These are phyloP conservation scores for Myotis davidii DNA, from an alignment of 2,113 vertebrate genomes.

Conservation along the genomic window DNA sequence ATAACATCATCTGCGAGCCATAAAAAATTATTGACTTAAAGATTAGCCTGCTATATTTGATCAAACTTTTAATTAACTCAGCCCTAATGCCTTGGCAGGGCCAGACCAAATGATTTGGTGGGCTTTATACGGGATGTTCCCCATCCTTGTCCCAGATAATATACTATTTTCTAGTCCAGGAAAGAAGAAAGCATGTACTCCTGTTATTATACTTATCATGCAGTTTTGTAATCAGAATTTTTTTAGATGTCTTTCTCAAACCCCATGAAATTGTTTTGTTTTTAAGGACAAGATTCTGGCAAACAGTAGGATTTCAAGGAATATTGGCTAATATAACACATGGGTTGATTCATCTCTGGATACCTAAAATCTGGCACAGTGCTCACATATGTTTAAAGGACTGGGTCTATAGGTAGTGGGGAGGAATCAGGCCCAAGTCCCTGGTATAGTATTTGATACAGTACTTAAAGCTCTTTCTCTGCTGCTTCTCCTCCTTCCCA, in stretches of 20 bases:
- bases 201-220: neutral
- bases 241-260: neutral
- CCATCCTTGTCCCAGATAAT: neutral
- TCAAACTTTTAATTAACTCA: too few species aligned
- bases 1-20: too few species aligned
- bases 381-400: neutral
- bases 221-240: neutral
- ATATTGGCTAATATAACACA: neutral
- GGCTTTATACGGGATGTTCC: too few species aligned
- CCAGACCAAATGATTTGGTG: too few species aligned
- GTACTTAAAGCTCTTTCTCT: neutral
- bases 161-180: neutral
- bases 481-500: neutral
- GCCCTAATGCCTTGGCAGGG: too few species aligned
- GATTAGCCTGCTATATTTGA: too few species aligned
- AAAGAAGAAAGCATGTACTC: neutral
- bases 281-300: neutral
- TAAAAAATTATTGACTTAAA: too few species aligned
- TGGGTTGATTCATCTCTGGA: neutral
- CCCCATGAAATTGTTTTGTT: neutral
- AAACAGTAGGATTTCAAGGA: neutral
- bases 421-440: neutral
- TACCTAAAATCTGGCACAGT: neutral
- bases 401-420: neutral
- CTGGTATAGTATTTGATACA: fast-evolving